Base-by-base conservation (phyloP, 2,113 vertebrate species). In the Fregata magnificens region DNA sequence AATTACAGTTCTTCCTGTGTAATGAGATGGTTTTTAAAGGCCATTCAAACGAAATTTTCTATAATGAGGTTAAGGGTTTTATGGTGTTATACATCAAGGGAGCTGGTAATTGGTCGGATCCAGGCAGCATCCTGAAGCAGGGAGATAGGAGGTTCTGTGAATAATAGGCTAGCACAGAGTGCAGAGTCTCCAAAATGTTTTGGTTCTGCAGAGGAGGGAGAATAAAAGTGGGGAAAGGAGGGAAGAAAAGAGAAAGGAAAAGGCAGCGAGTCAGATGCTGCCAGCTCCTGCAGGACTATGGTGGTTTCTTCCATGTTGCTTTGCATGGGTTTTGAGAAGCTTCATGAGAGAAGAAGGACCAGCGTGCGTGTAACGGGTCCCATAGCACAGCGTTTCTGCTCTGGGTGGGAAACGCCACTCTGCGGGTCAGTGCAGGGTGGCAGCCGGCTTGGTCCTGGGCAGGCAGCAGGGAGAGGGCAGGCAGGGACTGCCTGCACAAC, bases 11-110 rank as follows among this genome's bases (percentile, higher is more conserved):
- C 98, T 98, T 97, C 95, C 97, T 95, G 96, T 94, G 97, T 97
- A 98, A 98, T 98, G 98, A 98, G 98, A 98, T 93, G 95, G 97
- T 97, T 98, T 98, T 98, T 98, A 98, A 98, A 98, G 98, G 98
- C 97, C 97, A 98, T 98, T 98, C 98, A 98, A 97, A 98, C 97
- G 98, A 98, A 98, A 98, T 98, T 97, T 97, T 98, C 98, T 96
- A 90, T 97, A 98, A 98, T 97, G 98, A 98, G 98, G 98, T 96
- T 97, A 98, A 98, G 96, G 97, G 97, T 96, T 98, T 98, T 98
- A 98, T 89, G 88, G 97, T 96, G 96, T 96, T 97, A 97, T 97
- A 97, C 96, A 98, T 97, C 97, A 97, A 97, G 97, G 96, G 82
- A 58, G 95, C 97, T 96, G 93, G 97, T 98, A 97, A 98, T 97